Evolutionary conservation across 2,113 vertebrate species (phyloP).

Genomic region (Symphodus melops): DNA sequence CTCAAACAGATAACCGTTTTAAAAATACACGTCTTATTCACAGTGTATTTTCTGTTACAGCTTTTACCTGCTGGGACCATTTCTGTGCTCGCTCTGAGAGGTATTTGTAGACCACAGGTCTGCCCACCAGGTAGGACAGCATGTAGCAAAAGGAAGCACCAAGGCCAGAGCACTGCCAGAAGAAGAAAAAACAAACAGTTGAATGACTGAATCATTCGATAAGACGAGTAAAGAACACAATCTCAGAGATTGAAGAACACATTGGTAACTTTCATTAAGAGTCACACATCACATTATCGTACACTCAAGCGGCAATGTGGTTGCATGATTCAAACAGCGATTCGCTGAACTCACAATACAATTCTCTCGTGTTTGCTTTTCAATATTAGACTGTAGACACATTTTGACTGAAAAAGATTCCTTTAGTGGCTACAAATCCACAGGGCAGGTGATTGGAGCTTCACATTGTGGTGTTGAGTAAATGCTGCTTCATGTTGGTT

Average conservation of each 20-base stretch:
- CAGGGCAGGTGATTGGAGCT: too few species aligned
- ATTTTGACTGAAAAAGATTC: too few species aligned
- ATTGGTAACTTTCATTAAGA: neutral
- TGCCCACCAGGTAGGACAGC: slow-evolving; percentile 96
- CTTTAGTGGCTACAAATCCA: too few species aligned
- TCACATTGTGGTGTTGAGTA: too few species aligned
- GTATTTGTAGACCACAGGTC: slow-evolving; percentile 96
- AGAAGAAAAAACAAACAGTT: slow-evolving; percentile 38
- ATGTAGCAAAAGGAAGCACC: slow-evolving; percentile 98
- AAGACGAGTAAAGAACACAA: neutral
- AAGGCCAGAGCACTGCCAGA: slow-evolving; percentile 92
- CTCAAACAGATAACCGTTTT: too few species aligned
- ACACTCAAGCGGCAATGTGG: neutral
- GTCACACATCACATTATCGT: too few species aligned
- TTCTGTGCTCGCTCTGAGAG: slow-evolving; percentile 95
- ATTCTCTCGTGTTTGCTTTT: too few species aligned
- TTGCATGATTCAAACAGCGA: too few species aligned
- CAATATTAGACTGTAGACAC: too few species aligned
- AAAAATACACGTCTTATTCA: neutral
- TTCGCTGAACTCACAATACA: too few species aligned
- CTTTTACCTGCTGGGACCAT: slow-evolving; percentile 96
- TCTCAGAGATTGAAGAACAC: neutral
- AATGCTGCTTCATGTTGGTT: too few species aligned
- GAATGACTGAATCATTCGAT: neutral
- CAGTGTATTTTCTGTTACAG: neutral